Evolutionary conservation across 2,113 vertebrate species (phyloP).

Genomic region (Thermophis baileyi): DNA sequence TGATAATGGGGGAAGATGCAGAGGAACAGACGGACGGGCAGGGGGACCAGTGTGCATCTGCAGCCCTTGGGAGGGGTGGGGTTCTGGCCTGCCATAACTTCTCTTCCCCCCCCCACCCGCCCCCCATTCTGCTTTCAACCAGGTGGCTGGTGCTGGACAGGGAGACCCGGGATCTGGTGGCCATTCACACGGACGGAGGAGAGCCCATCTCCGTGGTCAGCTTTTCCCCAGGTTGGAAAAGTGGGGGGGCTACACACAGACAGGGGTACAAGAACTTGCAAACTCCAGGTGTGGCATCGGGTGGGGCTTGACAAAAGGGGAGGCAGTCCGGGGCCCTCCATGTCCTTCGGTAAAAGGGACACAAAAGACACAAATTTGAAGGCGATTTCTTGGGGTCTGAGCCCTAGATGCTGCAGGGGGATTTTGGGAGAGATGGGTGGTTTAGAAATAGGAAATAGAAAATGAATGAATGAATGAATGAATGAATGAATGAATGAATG

Average conservation of each 20-base stretch:
- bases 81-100: no score
- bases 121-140: slow-evolving; percentile 3
- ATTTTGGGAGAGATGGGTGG: neutral
- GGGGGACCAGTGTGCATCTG: neutral
- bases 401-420: neutral
- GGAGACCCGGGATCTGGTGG: slow-evolving; percentile 83
- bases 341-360: neutral
- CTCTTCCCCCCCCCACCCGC: neutral
- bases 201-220: slow-evolving; percentile 85
- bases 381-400: neutral
- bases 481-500: no score
- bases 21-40: neutral
- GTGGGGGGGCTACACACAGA: neutral
- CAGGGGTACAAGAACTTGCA: neutral
- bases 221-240: slow-evolving; percentile 82
- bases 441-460: neutral
- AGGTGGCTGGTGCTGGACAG: slow-evolving; percentile 91
- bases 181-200: slow-evolving; percentile 82
- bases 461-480: neutral
- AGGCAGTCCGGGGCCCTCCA: neutral
- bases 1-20: neutral
- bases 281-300: neutral
- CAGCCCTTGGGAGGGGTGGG: neutral
- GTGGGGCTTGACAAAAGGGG: neutral
- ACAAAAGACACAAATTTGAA: neutral